Base-by-base conservation (phyloP, 2,888 invertebrate species). In the Phalera bucephala region DNA sequence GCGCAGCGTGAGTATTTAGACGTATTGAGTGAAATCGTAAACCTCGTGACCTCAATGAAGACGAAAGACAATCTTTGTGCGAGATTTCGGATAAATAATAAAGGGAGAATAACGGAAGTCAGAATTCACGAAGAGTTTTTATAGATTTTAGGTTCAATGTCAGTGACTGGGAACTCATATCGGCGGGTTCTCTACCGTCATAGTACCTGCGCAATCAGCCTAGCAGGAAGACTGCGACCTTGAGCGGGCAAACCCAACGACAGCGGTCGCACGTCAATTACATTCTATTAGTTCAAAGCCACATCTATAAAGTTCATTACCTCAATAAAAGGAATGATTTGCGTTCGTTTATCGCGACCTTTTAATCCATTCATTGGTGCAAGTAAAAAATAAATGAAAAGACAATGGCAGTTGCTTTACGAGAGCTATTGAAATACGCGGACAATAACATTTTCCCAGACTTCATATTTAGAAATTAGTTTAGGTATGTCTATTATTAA, bases 281-380 rank as follows among this genome's bases (percentile, higher is more conserved):
- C 64, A 64, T 71, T 81, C 74, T 77, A 87, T 85, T 79, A 73
- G 80, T 81, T 82, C 85, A 86, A 84, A 84, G 85, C 72, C 84
- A 82, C 74, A 77, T 83, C 77, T 73, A 80, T 83, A 80, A 77
- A 80, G 79, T 82, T 82, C 78, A 80, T 78, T 80, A 80, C 64
- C 71, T 78, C 72, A 74, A 78, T 77, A 62, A 71, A 68, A 64
- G 47, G 54, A 67, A 62, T 60, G 57, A 73, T 76, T 73, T 71
- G 64, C 60, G 64, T 66, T 55, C 49, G 59, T 52, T 55, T 55
- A 59, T 54, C 44, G 50, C 58, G 68, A 64, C 70, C 71, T 76
- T 68, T 54, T 54, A 55, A 52, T 52, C 54, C 51, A 47, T 34
- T 31, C 22, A 35, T 36, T 52, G 52, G 48, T 53, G 33, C 50